phyloP scores from a whole-genome alignment of 1,140 invertebrate species.

The Pseudomyrmex pallidus region DNA sequence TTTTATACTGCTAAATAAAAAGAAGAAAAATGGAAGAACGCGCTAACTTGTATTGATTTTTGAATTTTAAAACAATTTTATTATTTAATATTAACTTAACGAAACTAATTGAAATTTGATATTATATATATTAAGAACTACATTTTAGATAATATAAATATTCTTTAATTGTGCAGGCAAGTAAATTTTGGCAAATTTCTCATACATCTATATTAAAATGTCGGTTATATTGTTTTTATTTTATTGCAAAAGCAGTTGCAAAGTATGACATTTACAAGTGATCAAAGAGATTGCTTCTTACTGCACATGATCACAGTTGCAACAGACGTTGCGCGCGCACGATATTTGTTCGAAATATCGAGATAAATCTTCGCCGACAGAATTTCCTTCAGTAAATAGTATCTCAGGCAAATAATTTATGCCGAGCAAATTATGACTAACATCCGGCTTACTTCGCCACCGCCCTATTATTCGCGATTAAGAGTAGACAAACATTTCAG shows the following conservation, averaged over 20 bases:
- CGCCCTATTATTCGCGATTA: neutral
- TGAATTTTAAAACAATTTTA: neutral
- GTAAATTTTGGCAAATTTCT: neutral
- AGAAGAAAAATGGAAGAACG: neutral
- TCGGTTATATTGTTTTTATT: neutral
- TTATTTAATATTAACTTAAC: neutral
- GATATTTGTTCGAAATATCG: neutral
- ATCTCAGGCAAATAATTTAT: conserved; percentile 18
- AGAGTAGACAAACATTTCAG: neutral
- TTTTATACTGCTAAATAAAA: neutral
- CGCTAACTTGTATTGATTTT: neutral
- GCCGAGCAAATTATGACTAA: neutral
- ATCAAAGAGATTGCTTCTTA: conserved; percentile 6
- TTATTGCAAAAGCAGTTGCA: conserved; percentile 16
- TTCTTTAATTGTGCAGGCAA: neutral
- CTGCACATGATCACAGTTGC: neutral
- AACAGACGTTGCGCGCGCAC: neutral
- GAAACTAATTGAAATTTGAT: neutral
- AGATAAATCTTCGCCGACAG: conserved; percentile 7
- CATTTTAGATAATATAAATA: neutral
- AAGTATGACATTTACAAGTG: conserved; percentile 26
- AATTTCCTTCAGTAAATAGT: conserved; percentile 19
- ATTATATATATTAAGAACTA: neutral
- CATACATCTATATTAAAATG: neutral
- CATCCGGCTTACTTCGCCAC: neutral